phyloP scores from a whole-genome alignment of 2,888 invertebrate species.

The Meloe dianella region DNA sequence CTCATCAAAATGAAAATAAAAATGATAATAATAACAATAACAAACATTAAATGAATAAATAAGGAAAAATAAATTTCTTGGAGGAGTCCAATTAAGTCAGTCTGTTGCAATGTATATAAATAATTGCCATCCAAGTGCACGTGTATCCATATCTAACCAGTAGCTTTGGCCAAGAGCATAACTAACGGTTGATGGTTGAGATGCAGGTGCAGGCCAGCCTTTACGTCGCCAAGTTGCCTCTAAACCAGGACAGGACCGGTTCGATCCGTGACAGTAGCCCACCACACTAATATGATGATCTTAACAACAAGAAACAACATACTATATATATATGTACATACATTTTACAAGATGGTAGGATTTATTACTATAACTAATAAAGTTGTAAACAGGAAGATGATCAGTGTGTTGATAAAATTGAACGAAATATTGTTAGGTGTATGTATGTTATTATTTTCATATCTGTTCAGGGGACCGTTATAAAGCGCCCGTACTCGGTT shows the following conservation, averaged over 20 bases:
- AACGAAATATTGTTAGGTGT: constrained; percentile 18
- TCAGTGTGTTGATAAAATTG: constrained; percentile 22
- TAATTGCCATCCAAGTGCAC: constrained; percentile 32
- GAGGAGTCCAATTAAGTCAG: constrained; percentile 26
- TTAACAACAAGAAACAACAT: background rate
- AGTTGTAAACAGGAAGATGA: constrained; percentile 25
- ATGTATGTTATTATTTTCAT: constrained; percentile 25
- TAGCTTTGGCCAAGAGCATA: constrained; percentile 31
- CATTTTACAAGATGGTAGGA: constrained; percentile 9
- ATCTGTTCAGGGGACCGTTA: constrained; percentile 18
- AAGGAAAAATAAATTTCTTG: constrained; percentile 16
- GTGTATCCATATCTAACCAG: constrained; percentile 33
- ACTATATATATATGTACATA: background rate
- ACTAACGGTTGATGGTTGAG: constrained; percentile 30
- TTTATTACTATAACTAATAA: constrained; percentile 27
- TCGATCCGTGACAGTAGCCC: constrained; percentile 13
- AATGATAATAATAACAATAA: background rate
- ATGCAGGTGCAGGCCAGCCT: constrained; percentile 33
- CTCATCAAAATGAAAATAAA: background rate
- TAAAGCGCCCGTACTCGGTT: constrained; percentile 22
- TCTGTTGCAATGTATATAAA: constrained; percentile 23
- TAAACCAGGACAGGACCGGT: constrained; percentile 12
- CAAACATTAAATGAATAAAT: background rate
- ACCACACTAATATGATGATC: constrained; percentile 6
- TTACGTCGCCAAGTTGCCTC: constrained; percentile 19